Conservation (phyloP, 2,113 vertebrate species). For the Ceyx margarethae region DNA sequence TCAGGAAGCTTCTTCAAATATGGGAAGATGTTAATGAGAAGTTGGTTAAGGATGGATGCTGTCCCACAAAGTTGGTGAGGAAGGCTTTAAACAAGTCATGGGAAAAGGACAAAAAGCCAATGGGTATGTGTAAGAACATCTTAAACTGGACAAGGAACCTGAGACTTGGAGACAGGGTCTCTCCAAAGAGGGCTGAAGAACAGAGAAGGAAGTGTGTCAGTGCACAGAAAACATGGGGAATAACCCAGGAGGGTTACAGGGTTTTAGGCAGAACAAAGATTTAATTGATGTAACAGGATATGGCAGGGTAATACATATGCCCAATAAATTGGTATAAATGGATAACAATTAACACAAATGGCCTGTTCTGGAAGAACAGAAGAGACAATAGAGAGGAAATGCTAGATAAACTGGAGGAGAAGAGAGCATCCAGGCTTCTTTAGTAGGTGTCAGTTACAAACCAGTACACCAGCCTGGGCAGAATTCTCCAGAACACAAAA, state of each 20-base stretch:
- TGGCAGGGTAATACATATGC: not conserved
- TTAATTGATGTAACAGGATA: not conserved
- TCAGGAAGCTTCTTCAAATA: not conserved
- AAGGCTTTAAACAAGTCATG: not conserved
- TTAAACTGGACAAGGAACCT: not conserved
- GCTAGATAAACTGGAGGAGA: not conserved
- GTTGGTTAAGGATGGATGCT: not conserved
- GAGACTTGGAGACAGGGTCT: not conserved
- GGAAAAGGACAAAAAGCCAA: not conserved
- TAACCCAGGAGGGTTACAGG: not conserved
- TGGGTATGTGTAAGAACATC: not conserved
- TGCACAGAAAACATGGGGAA: not conserved
- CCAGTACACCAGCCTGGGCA: not conserved
- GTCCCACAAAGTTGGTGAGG: not conserved
- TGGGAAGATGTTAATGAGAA: not conserved
- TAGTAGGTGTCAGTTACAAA: not conserved
- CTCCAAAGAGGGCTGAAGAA: not conserved
- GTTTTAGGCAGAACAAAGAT: not conserved
- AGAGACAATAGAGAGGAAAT: conserved; percentile 41
- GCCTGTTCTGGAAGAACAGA: conserved; percentile 11
- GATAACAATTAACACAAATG: conserved; percentile 7
- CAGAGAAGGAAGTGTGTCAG: not conserved
- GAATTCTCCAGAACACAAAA: not conserved
- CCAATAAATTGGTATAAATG: not conserved
- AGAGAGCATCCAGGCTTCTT: not conserved